Evolutionary conservation across 1,140 invertebrate genomes (phyloP).

Genomic region (Drosophila guanche): DNA sequence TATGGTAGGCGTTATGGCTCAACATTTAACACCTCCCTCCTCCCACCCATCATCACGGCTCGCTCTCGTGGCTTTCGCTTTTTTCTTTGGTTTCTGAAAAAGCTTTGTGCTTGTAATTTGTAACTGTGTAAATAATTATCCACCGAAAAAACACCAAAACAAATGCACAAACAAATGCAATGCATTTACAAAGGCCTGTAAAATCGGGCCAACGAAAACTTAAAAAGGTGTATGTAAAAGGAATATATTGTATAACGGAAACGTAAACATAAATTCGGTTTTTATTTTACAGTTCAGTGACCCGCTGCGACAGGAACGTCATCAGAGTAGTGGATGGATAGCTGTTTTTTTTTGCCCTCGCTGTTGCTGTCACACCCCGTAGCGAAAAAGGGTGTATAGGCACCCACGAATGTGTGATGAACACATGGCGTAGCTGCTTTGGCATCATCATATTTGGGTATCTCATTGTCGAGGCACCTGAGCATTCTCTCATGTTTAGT

Average conservation of each 20-base stretch:
- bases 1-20: too few species aligned
- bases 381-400: too few species aligned
- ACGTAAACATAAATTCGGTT: slow-evolving; percentile 60
- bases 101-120: slow-evolving; percentile 27
- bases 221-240: slow-evolving; percentile 28
- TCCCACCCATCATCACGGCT: background rate
- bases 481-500: slow-evolving; percentile 38
- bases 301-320: slow-evolving; percentile 47
- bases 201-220: slow-evolving; percentile 27
- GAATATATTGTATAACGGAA: slow-evolving; percentile 28
- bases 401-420: too few species aligned
- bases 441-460: too few species aligned
- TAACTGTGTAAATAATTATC: slow-evolving; percentile 45
- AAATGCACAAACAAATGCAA: slow-evolving; percentile 31
- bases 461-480: too few species aligned
- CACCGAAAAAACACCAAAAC: slow-evolving; percentile 14
- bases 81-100: background rate
- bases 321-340: slow-evolving; percentile 40
- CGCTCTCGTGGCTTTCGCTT: background rate
- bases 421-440: too few species aligned
- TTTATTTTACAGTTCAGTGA: slow-evolving; percentile 60
- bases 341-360: slow-evolving; percentile 4
- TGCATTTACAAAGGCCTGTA: slow-evolving; percentile 9
- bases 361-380: slow-evolving; percentile 2
- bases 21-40: slow-evolving; percentile 30